phyloP scores from a whole-genome alignment of 2,888 invertebrate genomes.

The Lasioglossum figueresi region DNA sequence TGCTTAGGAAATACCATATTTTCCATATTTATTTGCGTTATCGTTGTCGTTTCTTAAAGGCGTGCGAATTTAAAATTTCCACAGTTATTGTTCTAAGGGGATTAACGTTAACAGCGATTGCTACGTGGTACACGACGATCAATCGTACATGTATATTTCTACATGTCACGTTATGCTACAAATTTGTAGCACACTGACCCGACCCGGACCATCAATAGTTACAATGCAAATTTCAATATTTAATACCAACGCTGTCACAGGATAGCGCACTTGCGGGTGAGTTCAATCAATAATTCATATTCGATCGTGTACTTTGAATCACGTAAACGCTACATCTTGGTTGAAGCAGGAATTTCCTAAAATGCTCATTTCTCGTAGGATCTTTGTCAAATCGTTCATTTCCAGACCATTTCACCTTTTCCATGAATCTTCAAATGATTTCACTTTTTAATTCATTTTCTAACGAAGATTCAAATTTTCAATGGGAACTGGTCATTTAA shows the following conservation, averaged over 20 bases:
- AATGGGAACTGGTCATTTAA: not conserved
- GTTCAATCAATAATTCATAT: not conserved
- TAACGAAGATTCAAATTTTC: not conserved
- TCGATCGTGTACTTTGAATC: not conserved
- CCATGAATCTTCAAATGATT: not conserved
- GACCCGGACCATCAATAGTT: not conserved
- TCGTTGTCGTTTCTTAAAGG: not conserved
- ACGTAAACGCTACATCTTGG: not conserved
- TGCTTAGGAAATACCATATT: not conserved
- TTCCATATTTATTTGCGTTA: not conserved
- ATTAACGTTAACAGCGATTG: not conserved
- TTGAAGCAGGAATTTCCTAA: not conserved
- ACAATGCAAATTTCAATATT: slow-evolving; percentile 3
- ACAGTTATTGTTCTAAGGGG: not conserved
- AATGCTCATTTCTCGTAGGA: not conserved
- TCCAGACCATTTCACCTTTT: not conserved
- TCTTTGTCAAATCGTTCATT: not conserved
- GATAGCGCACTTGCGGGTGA: not conserved
- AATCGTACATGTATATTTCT: not conserved
- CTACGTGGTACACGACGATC: not conserved
- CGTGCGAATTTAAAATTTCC: not conserved
- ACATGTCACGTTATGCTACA: not conserved
- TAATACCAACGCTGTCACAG: slow-evolving; percentile 6
- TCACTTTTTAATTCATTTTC: not conserved
- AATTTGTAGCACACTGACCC: not conserved